Evolutionary conservation across 2,888 invertebrate genomes (phyloP), one percentile per base, ranked within the genome.

Genomic region (Syritta pipiens): DNA sequence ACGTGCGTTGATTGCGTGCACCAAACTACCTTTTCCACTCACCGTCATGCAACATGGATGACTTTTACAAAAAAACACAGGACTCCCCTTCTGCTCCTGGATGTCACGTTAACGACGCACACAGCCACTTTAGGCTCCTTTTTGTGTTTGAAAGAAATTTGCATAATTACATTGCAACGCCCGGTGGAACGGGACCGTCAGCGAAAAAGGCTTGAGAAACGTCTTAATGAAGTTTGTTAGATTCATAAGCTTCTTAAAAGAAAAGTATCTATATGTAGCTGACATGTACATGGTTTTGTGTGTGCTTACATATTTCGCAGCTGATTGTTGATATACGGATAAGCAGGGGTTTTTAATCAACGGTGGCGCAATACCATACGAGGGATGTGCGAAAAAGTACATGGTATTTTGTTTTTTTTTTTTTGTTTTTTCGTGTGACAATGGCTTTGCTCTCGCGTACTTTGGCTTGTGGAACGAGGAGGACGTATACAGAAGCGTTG

Each of bases 1-100:
- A 76, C 76, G 69, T 69, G 71, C 44, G 20, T 51, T 71, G 63
- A 71, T 71, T 63, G 62, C 75, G 55, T 69, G 49, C 42, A 63
- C 55, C 17, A 42, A 49, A 74, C n/a, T n/a, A 46, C 12, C 46
- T 10, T 12, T 46, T 55, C 24, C 60, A 44, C 42, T 42, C 20
- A 42, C 42, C 49, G 51, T 44, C n/a, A 32, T 37, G 22, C 48
- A 28, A 2, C 57, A 32, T 30, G 20, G 55, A 44, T 37, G 46
- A 26, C 59, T 59, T 60, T 30, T 7, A 28, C 26, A 37, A 51
- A 26, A 28, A 17, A 26, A 42, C 28, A 22, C 28, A 53, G 48
- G 26, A 19, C 28, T 24, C 7, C 20, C 7, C 19, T 30, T 32
- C 20, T 48, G 30, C 22, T 60, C 46, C 14, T 53, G 53, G 48